Evolutionary conservation across 2,113 vertebrate species (phyloP).

Genomic region (Uropsilus gracilis): DNA sequence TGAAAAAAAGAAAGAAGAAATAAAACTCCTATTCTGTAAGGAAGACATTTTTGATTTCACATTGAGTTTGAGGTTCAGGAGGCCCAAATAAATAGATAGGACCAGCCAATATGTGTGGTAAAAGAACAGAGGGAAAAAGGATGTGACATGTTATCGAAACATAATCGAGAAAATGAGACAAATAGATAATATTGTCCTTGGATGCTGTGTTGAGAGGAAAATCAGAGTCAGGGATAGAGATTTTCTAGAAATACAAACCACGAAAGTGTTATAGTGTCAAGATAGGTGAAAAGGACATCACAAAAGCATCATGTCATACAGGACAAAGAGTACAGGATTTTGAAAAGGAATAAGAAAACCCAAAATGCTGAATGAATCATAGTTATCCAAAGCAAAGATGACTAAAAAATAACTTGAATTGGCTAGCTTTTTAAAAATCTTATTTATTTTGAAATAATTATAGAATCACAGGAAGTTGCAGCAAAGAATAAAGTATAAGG

Average conservation of each 20-base stretch:
- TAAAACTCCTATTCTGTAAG: background rate
- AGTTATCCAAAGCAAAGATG: background rate
- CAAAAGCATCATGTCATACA: background rate
- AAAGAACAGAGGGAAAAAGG: background rate
- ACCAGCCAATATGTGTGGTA: background rate
- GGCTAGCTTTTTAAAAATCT: background rate
- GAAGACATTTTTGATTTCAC: background rate
- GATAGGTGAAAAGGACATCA: background rate
- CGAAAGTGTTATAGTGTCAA: background rate
- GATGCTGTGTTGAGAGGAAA: background rate
- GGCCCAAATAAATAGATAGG: background rate
- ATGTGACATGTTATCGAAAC: background rate
- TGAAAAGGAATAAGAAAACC: background rate
- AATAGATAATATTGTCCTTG: background rate
- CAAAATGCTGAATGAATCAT: background rate
- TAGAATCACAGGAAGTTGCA: background rate
- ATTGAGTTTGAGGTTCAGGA: background rate
- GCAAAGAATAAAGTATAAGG: background rate
- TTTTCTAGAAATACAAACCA: background rate
- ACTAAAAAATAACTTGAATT: background rate
- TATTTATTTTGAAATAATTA: constrained; percentile 7
- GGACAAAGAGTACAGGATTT: background rate
- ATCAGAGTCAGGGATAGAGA: background rate
- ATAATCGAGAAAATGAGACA: background rate
- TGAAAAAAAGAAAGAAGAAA: background rate